These are phyloP conservation scores for Lymantria monacha DNA, from an alignment of 2,888 invertebrate genomes.

Conservation along the genomic window DNA sequence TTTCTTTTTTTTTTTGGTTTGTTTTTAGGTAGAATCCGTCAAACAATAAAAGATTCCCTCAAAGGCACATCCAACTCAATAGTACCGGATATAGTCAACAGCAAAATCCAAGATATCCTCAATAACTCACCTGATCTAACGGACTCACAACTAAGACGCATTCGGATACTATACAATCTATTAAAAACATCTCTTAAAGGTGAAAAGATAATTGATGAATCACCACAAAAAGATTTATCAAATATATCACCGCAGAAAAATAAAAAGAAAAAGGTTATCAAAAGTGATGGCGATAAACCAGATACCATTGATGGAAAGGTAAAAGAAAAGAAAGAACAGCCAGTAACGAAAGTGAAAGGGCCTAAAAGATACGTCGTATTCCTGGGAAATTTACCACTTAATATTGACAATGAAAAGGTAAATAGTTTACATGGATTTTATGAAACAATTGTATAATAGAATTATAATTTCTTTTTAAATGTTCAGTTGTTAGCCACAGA, in stretches of 20 bases:
- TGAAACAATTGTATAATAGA: background rate
- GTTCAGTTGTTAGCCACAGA: no score
- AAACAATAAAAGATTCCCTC: constrained; percentile 50
- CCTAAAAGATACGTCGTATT: constrained; percentile 76
- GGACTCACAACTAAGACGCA: constrained; percentile 57
- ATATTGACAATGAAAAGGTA: constrained; percentile 61
- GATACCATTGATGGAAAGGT: constrained; percentile 5
- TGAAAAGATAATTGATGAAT: constrained; percentile 8
- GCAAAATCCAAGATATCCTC: constrained; percentile 54
- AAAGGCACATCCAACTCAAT: constrained; percentile 51
- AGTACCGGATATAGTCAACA: constrained; percentile 62
- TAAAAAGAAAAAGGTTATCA: background rate
- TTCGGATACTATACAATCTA: constrained; percentile 68
- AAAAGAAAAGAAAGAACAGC: constrained; percentile 27
- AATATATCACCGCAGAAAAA: background rate
- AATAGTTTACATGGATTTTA: no score
- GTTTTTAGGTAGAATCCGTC: constrained; percentile 63
- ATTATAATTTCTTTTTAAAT: no score
- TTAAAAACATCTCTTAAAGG: constrained; percentile 44
- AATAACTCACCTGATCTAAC: constrained; percentile 40
- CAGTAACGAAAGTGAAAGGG: constrained; percentile 45
- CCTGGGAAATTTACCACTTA: constrained; percentile 67
- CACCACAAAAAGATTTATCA: constrained; percentile 14
- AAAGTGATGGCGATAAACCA: constrained; percentile 6
- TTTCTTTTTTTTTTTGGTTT: background rate